phyloP scores from a whole-genome alignment of 2,113 vertebrate genomes.

The Collichthys lucidus region DNA sequence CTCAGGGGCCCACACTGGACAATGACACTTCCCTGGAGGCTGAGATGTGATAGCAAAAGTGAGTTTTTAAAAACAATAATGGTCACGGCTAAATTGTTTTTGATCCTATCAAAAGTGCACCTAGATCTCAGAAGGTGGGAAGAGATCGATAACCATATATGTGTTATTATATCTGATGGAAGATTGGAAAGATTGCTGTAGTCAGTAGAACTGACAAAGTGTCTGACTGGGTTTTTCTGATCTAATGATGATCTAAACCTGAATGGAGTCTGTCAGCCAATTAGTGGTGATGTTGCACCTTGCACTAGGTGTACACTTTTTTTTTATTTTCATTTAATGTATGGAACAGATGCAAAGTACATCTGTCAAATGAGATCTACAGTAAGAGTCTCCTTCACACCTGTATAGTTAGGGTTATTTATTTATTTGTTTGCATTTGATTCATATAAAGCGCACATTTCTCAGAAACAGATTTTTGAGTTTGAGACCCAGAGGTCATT shows the following conservation, averaged over 20 bases:
- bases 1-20: conserved; percentile 25
- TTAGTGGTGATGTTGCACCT: neutral
- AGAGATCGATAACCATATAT: conserved; percentile 63
- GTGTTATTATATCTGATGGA: conserved; percentile 41
- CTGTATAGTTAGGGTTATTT: too few species aligned
- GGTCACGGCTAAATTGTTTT: conserved; percentile 34
- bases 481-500: too few species aligned
- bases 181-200: conserved; percentile 25
- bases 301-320: neutral
- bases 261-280: neutral
- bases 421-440: too few species aligned
- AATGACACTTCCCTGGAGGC: conserved; percentile 36
- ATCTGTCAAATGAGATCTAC: too few species aligned
- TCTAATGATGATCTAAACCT: neutral
- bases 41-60: neutral
- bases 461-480: too few species aligned
- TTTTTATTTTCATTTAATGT: neutral
- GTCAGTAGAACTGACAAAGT: conserved; percentile 30
- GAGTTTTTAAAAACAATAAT: conserved; percentile 44
- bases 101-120: conserved; percentile 39
- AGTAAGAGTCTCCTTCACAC: too few species aligned
- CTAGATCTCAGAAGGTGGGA: conserved; percentile 28
- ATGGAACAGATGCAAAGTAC: too few species aligned
- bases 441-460: too few species aligned
- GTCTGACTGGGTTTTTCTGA: conserved; percentile 29